These are phyloP conservation scores for Sisor rabdophorus DNA, from an alignment of 2,113 vertebrate genomes.

Conservation along the genomic window DNA sequence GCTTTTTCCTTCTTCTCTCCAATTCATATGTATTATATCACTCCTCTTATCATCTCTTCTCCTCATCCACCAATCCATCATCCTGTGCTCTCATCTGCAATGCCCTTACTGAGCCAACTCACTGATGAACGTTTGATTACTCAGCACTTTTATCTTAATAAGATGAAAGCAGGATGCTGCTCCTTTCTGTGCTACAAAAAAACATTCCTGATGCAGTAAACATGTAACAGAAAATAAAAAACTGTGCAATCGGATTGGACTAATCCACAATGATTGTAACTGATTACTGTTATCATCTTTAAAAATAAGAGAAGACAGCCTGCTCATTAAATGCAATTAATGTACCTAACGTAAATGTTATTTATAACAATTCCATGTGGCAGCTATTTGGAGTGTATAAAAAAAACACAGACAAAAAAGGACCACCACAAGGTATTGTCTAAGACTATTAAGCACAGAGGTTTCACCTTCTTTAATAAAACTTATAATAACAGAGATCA, in stretches of 20 bases:
- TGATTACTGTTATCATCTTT: background rate
- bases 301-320: background rate
- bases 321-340: background rate
- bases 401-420: background rate
- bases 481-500: too few species aligned
- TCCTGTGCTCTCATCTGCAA: background rate
- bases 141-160: constrained; percentile 25
- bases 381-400: background rate
- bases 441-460: too few species aligned
- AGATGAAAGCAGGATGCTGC: background rate
- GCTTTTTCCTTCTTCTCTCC: background rate
- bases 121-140: constrained; percentile 23
- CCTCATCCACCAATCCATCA: background rate
- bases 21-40: background rate
- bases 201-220: constrained; percentile 11
- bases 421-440: background rate
- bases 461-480: too few species aligned
- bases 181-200: background rate
- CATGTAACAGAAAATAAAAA: background rate
- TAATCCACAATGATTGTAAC: background rate
- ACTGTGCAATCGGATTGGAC: too few species aligned
- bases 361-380: background rate
- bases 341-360: background rate
- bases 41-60: background rate
- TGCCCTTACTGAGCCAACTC: constrained; percentile 15